Conservation (phyloP, 2,797 vertebrate species). For the Argentina silus region DNA sequence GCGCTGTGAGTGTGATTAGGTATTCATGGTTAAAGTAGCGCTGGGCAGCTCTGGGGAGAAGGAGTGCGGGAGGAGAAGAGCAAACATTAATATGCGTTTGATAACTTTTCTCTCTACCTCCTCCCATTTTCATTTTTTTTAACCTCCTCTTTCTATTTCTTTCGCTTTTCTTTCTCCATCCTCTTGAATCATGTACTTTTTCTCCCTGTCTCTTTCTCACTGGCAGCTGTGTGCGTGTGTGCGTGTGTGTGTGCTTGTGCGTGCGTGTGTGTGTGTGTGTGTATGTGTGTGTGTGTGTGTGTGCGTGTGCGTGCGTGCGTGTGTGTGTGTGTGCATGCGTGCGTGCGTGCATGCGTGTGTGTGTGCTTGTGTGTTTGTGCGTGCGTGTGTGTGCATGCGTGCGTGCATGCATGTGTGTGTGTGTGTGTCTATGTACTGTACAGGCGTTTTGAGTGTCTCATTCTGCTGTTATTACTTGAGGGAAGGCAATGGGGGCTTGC, state of each 20-base stretch:
- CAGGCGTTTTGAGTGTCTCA: conserved; percentile 41
- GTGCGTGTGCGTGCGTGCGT: background rate
- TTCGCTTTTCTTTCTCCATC: conserved; percentile 16
- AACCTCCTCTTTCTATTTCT: background rate
- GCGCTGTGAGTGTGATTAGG: conserved; percentile 73
- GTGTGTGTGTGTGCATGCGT: conserved; percentile 13
- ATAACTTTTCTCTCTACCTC: conserved; percentile 46
- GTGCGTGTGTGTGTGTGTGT: background rate
- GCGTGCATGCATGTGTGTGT: background rate
- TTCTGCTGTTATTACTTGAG: conserved; percentile 77
- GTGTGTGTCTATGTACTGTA: background rate
- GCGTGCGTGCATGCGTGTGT: conserved; percentile 7
- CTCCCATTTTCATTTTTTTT: conserved; percentile 14
- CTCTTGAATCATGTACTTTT: background rate
- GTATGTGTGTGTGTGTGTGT: background rate
- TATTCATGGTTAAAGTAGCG: conserved; percentile 75
- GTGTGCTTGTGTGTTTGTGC: background rate
- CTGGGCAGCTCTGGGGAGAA: conserved; percentile 56
- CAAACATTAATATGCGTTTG: conserved; percentile 73
- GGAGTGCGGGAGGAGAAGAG: conserved; percentile 53
- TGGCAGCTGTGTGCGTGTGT: conserved; percentile 3
- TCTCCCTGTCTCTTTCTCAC: conserved; percentile 17
- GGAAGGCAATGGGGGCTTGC: conserved; percentile 66
- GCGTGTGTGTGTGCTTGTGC: conserved; percentile 15
- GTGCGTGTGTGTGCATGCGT: conserved; percentile 7